Evolutionary conservation across 2,797 vertebrate species (phyloP).

Genomic region (Gadopsis bispinosus): DNA sequence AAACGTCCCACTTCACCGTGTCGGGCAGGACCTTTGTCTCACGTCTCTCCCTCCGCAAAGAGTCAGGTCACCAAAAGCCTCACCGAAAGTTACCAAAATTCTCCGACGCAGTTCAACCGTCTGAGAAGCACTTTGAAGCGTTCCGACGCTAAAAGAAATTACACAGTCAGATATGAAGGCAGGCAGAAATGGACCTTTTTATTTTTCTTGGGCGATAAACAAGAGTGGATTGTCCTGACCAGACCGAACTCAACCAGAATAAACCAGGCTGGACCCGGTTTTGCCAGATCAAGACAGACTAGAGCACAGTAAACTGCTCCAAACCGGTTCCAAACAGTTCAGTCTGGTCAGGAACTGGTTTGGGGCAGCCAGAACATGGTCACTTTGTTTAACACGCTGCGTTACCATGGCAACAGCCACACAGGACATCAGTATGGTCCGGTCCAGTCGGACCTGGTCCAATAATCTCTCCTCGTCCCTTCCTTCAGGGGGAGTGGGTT

Average conservation of each 20-base stretch:
- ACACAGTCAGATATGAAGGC: conserved; percentile 64
- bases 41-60: too few species aligned
- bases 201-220: conserved; percentile 73
- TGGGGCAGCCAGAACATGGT: not conserved
- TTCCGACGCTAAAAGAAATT: conserved; percentile 9
- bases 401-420: conserved; percentile 47
- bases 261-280: conserved; percentile 20
- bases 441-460: conserved; percentile 57
- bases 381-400: conserved; percentile 20
- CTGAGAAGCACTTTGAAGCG: not conserved
- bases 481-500: conserved; percentile 23
- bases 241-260: conserved; percentile 48
- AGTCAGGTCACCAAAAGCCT: too few species aligned
- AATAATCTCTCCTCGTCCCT: conserved; percentile 44
- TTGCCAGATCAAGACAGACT: conserved; percentile 14
- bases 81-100: too few species aligned
- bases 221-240: conserved; percentile 68
- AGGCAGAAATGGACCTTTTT: conserved; percentile 83
- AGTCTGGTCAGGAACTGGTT: conserved; percentile 13
- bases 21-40: too few species aligned
- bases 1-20: too few species aligned
- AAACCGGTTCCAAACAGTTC: conserved; percentile 18
- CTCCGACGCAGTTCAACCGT: not conserved
- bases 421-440: conserved; percentile 16
- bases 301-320: conserved; percentile 9